phyloP scores from a whole-genome alignment of 2,113 vertebrate species.

The Charadrius vociferus region DNA sequence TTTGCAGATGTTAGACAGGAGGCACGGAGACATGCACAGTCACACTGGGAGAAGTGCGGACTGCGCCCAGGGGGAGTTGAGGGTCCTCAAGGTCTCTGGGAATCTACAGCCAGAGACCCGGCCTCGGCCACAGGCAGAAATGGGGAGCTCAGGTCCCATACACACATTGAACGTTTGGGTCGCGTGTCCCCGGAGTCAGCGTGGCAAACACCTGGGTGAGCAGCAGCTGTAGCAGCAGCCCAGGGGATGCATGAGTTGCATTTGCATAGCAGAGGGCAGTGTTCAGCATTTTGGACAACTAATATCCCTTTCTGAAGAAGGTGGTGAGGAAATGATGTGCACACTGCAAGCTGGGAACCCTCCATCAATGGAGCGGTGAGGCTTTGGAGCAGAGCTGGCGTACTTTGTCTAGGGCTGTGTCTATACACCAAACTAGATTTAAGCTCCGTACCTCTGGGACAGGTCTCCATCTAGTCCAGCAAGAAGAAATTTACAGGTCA shows the following conservation, averaged over 20 bases:
- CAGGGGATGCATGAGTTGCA: background rate
- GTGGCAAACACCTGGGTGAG: background rate
- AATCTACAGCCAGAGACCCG: background rate
- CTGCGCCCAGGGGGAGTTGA: background rate
- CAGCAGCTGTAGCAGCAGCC: background rate
- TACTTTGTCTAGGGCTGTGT: background rate
- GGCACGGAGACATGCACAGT: background rate
- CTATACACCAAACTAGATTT: background rate
- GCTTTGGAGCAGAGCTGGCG: background rate
- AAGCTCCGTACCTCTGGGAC: background rate
- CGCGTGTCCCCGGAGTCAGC: rapidly evolving
- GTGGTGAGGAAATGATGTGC: background rate
- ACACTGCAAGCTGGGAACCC: background rate
- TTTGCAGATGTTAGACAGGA: background rate
- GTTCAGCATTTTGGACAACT: background rate
- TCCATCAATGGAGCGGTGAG: background rate
- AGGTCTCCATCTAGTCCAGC: background rate
- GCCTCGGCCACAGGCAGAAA: background rate
- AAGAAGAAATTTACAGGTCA: background rate
- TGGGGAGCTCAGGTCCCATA: background rate
- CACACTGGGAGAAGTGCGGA: background rate
- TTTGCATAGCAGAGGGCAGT: constrained; percentile 29
- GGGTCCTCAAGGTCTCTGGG: background rate
- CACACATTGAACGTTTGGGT: rapidly evolving
- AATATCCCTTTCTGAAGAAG: background rate